These are phyloP conservation scores for Elgonia sp. DNA, from an alignment of 2,888 invertebrate species.

Conservation along the genomic window DNA sequence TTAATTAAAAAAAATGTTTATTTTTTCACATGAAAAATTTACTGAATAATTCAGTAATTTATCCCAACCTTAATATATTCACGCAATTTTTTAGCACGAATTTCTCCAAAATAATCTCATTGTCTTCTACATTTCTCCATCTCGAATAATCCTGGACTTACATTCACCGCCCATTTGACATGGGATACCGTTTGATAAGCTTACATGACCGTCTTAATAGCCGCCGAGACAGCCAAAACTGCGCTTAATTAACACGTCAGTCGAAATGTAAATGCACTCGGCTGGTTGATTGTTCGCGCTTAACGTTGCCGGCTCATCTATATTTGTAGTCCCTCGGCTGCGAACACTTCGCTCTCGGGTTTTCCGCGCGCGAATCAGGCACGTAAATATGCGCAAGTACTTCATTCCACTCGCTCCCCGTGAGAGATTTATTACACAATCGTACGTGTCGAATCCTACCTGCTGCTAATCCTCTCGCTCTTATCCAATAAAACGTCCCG, in stretches of 20 bases:
- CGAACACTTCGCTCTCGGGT: too few species aligned
- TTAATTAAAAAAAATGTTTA: too few species aligned
- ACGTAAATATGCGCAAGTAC: slow-evolving; percentile 36
- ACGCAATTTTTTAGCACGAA: too few species aligned
- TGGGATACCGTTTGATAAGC: too few species aligned
- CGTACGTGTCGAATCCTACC: slow-evolving; percentile 11
- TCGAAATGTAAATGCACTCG: slow-evolving; percentile 62
- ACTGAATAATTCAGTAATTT: too few species aligned
- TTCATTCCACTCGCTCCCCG: slow-evolving; percentile 24
- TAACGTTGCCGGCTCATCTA: slow-evolving; percentile 53
- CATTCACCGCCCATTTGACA: too few species aligned
- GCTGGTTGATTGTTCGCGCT: slow-evolving; percentile 56
- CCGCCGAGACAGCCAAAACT: slow-evolving; percentile 64
- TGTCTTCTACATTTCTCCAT: too few species aligned
- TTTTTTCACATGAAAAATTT: too few species aligned
- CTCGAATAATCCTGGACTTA: too few species aligned
- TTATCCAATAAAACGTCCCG: background rate
- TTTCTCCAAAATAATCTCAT: too few species aligned
- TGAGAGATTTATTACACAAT: slow-evolving; percentile 14
- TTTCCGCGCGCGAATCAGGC: slow-evolving; percentile 32
- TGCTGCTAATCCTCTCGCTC: slow-evolving; percentile 9
- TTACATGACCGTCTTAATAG: slow-evolving; percentile 65
- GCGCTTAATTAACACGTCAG: slow-evolving; percentile 70
- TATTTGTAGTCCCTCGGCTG: slow-evolving; percentile 35
- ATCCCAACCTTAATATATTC: too few species aligned